Base-by-base conservation (phyloP, 2,113 vertebrate species). In the Poeciliopsis turrubarensis region DNA sequence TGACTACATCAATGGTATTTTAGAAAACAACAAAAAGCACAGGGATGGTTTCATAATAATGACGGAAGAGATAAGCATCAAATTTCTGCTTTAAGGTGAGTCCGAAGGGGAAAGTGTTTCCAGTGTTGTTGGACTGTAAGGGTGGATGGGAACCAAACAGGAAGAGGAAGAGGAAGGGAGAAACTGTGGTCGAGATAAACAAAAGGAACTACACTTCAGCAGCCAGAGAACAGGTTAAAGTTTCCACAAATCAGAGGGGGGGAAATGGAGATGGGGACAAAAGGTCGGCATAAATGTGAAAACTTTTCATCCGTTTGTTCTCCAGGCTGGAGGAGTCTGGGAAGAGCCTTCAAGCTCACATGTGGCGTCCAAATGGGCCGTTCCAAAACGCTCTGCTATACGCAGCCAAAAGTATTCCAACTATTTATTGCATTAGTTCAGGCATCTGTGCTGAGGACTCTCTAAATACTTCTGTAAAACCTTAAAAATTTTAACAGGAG, bases 141-240 rank as follows among this genome's bases (percentile, higher is more conserved):
- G 34, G 2, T 25, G 27, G 34, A 37, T 70, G 65, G 13, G 62
- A 65, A 74, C 65, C 63, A 74, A 78, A 63, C 26, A 57, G 66
- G 68, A 68, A 68, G 32, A 68, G 80, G 57, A 75, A 82, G 60
- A 73, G 80, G 79, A 81, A 68, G 74, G 68, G 41, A 64, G 60
- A 44, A 75, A 72, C 57, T 68, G 19, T 63, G 54, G 62, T 12
- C 10, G n/a, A 25, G 65, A 73, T 73, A 73, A 80, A 84, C 73
- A 73, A 61, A 44, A 69, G 74, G 60, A 69, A 76, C 60, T n/a
- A 25, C 30, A 73, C 57, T 60, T 44, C 32, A 26, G 34, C 26
- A 27, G 29, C 57, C 27, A 1, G 47, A 70, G 44, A n/a, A 54
- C 22, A 65, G 30, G 30, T 61, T 22, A 25, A 39, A 78, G 47